These are phyloP conservation scores for Mechanitis mazaeus DNA, from an alignment of 2,888 invertebrate species.

Conservation along the genomic window DNA sequence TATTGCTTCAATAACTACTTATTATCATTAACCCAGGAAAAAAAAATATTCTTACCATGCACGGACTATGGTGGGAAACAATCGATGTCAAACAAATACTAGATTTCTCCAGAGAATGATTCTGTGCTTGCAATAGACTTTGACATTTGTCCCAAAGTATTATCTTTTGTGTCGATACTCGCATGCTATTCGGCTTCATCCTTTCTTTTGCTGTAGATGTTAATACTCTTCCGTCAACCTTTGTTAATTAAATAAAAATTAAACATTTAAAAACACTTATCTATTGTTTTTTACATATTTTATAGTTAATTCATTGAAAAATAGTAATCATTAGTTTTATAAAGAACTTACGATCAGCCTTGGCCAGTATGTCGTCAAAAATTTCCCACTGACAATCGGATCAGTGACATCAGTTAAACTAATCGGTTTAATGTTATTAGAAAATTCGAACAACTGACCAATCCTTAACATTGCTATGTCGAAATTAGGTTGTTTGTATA, in stretches of 20 bases:
- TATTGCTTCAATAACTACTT: too few relatives aligned
- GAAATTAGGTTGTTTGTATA: slow-evolving; percentile 37
- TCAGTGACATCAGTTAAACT: slow-evolving; percentile 40
- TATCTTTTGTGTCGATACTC: slow-evolving; percentile 54
- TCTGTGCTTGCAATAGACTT: slow-evolving; percentile 30
- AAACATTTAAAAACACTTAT: neutral
- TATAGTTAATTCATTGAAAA: too few relatives aligned
- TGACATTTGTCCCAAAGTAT: slow-evolving; percentile 44
- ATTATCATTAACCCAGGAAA: too few relatives aligned
- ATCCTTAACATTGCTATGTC: slow-evolving; percentile 52
- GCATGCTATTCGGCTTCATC: slow-evolving; percentile 47
- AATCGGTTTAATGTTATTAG: slow-evolving; percentile 45
- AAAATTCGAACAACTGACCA: slow-evolving; percentile 35
- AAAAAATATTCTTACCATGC: slow-evolving; percentile 44
- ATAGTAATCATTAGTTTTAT: neutral
- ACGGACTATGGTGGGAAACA: slow-evolving; percentile 47
- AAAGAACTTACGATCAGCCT: slow-evolving; percentile 55
- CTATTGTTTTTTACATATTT: too few relatives aligned
- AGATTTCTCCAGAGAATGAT: slow-evolving; percentile 39
- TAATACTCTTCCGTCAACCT: slow-evolving; percentile 48
- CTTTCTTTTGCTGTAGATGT: slow-evolving; percentile 52
- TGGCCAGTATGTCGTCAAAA: slow-evolving; percentile 61
- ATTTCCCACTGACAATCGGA: slow-evolving; percentile 48
- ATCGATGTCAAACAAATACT: slow-evolving; percentile 54
- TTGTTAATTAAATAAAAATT: slow-evolving; percentile 6